A percentile compares a stretch with the other conserved stretches of the same genome.
phyloP scores from a whole-genome alignment of 2,797 vertebrate species.

The Pampus argenteus region DNA sequence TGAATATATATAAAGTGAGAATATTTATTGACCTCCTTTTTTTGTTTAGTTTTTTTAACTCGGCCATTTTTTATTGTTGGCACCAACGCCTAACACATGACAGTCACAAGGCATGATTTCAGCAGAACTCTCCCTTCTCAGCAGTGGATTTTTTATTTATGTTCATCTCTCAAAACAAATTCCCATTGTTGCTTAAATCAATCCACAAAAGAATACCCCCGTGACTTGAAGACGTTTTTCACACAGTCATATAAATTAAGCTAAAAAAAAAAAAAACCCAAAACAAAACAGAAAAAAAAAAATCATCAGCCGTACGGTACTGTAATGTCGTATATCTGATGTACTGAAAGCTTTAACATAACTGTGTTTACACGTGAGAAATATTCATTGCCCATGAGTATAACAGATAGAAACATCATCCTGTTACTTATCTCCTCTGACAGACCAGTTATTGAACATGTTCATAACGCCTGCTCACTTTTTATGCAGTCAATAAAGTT shows the following conservation, averaged over 20 bases:
- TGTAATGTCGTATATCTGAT: slow-evolving; percentile 11
- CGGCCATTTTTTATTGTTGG: slow-evolving; percentile 47
- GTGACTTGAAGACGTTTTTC: slow-evolving; percentile 21
- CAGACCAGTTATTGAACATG: not conserved
- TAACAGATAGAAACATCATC: not conserved
- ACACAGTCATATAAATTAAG: slow-evolving; percentile 30
- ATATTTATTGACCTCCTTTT: slow-evolving; percentile 28
- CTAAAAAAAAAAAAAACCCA: slow-evolving; percentile 1
- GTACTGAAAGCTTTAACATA: slow-evolving; percentile 16
- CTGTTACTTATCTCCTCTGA: not conserved
- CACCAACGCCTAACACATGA: slow-evolving; percentile 72
- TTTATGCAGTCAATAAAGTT: slow-evolving; percentile 1
- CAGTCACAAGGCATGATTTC: slow-evolving; percentile 78
- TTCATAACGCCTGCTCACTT: not conserved
- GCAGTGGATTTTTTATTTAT: slow-evolving; percentile 67
- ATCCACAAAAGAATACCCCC: slow-evolving; percentile 24
- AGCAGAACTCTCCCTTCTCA: slow-evolving; percentile 45
- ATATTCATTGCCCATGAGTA: not conserved
- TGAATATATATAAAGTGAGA: slow-evolving; percentile 14
- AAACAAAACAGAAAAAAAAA: slow-evolving; percentile 6
- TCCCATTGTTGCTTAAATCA: slow-evolving; percentile 53
- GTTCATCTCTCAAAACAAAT: slow-evolving; percentile 59
- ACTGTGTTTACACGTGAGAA: slow-evolving; percentile 12
- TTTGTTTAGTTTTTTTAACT: slow-evolving; percentile 26
- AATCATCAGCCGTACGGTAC: slow-evolving; percentile 5